Evolutionary conservation across 2,888 invertebrate species (phyloP).

Genomic region (Smittia sp.): DNA sequence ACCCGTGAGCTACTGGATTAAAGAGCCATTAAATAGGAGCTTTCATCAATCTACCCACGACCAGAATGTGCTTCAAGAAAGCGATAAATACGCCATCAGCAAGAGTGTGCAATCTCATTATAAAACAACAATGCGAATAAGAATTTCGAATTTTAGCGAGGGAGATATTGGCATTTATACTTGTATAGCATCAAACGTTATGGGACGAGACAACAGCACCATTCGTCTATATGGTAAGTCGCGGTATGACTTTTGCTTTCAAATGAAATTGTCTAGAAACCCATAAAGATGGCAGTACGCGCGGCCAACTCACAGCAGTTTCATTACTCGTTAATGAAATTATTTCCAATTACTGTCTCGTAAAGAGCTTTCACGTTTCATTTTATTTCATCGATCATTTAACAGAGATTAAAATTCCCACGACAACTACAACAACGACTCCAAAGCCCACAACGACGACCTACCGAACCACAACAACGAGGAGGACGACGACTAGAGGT

Average conservation of each 20-base stretch:
- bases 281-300: not conserved
- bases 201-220: slow-evolving; percentile 68
- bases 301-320: not conserved
- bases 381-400: not conserved
- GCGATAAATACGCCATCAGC: slow-evolving; percentile 63
- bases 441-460: slow-evolving; percentile 25
- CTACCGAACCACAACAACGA: not conserved
- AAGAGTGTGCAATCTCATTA: slow-evolving; percentile 62
- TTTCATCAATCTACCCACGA: slow-evolving; percentile 42
- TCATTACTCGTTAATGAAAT: not conserved
- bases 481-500: slow-evolving; percentile 23
- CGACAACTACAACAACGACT: slow-evolving; percentile 33
- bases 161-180: slow-evolving; percentile 67
- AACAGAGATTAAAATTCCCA: slow-evolving; percentile 41
- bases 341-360: not conserved
- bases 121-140: slow-evolving; percentile 62
- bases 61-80: slow-evolving; percentile 26
- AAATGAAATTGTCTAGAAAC: too few relatives aligned
- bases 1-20: slow-evolving; percentile 42
- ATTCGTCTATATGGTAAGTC: slow-evolving; percentile 65
- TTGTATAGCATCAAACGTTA: slow-evolving; percentile 68
- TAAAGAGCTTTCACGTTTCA: slow-evolving; percentile 8
- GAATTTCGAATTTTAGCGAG: slow-evolving; percentile 60
- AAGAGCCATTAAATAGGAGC: slow-evolving; percentile 37
- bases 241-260: not conserved